A percentile compares a stretch with the other conserved stretches of the same genome.
Conservation (phyloP, 2,888 invertebrate species). For the Acleris laterana region DNA sequence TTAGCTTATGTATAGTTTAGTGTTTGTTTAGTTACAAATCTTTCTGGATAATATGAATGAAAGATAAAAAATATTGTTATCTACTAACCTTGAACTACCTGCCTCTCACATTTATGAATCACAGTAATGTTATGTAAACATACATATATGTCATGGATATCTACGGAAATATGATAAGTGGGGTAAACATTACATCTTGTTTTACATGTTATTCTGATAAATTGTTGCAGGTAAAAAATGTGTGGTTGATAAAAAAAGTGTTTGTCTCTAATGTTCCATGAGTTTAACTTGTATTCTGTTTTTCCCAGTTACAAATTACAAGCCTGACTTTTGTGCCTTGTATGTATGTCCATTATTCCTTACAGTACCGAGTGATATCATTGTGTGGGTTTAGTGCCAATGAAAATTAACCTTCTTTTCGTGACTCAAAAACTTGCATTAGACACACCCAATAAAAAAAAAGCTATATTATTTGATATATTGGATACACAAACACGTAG, state of each 20-base stretch:
- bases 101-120: conserved; percentile 29
- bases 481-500: no score
- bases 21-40: conserved; percentile 12
- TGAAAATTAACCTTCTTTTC: no score
- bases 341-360: no score
- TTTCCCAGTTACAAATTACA: no score
- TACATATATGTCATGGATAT: background rate
- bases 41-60: conserved; percentile 21
- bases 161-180: conserved; percentile 8
- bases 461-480: no score
- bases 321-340: no score
- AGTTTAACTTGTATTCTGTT: no score
- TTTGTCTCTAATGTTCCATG: background rate
- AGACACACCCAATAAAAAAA: no score
- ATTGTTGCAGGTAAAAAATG: background rate
- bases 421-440: no score
- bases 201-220: background rate
- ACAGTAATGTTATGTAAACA: conserved; percentile 26
- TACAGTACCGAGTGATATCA: no score
- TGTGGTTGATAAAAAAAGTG: background rate
- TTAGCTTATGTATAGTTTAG: no score
- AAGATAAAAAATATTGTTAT: conserved; percentile 16
- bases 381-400: no score
- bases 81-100: conserved; percentile 31
- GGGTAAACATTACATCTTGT: background rate